Conservation (phyloP, 2,113 vertebrate genomes). For the Phylloscopus trochilus region DNA sequence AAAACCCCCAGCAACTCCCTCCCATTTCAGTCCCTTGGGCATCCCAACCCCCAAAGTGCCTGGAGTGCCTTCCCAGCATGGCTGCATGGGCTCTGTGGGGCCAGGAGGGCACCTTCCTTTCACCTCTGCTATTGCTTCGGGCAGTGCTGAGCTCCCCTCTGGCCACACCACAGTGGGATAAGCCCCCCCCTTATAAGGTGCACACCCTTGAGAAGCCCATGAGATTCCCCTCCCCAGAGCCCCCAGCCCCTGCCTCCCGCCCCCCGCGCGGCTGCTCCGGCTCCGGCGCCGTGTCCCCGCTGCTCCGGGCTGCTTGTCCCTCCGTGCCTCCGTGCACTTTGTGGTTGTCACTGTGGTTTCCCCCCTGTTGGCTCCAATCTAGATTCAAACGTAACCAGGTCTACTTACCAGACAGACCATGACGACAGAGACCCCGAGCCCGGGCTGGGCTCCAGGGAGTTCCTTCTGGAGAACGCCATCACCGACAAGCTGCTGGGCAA, state of each 20-base stretch:
- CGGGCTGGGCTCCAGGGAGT: slow-evolving; percentile 67
- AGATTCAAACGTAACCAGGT: slow-evolving; percentile 74
- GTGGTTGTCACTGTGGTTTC: slow-evolving; percentile 47
- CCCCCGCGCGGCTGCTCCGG: not conserved
- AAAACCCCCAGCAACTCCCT: not conserved
- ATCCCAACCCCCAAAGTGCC: not conserved
- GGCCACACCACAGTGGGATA: not conserved
- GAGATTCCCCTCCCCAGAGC: not conserved
- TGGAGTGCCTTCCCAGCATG: slow-evolving; percentile 4
- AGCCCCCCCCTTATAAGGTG: not conserved
- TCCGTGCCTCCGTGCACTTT: slow-evolving; percentile 26
- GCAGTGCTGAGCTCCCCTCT: not conserved
- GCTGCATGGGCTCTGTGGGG: slow-evolving; percentile 25
- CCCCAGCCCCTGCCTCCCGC: not conserved
- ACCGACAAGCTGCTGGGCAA: slow-evolving; percentile 78
- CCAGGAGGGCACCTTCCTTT: not conserved
- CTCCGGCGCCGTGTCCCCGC: not conserved
- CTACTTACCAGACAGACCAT: slow-evolving; percentile 60
- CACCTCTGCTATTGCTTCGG: slow-evolving; percentile 21
- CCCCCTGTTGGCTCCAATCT: slow-evolving; percentile 29
- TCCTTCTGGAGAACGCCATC: slow-evolving; percentile 83
- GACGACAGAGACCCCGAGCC: slow-evolving; percentile 33
- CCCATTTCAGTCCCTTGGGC: not conserved
- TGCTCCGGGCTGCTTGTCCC: slow-evolving; percentile 19
- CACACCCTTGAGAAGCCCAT: not conserved